Base-by-base conservation (phyloP, 2,113 vertebrate genomes). In the Nannobrachium achirus region DNA sequence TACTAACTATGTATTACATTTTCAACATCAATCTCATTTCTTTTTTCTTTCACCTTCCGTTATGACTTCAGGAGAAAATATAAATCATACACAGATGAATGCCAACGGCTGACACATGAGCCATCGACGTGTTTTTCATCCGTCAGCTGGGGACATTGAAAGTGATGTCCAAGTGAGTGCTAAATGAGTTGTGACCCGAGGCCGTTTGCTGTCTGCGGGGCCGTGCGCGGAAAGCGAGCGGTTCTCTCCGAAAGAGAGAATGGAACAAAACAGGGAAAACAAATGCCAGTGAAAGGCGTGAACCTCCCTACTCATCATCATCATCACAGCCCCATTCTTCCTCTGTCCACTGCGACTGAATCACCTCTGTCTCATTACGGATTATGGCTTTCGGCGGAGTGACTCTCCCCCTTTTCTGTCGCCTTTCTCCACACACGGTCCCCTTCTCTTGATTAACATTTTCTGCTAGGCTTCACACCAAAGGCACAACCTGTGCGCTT, bases 401-500 rank as follows among this genome's bases (percentile, higher is more conserved):
- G 79, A 89, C 87, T 91, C 86, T 80, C 82, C 74, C 70, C 62
- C 62, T 49, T 56, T 50, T 56, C 53, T 20, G 16, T 40, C 56
- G 40, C 52, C 42, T 50, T 45, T 63, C 66, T 11, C 25, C 63
- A 40, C 77, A 79, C 64, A 81, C 72, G 71, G 85, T 80, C 76
- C 89, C 85, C 4, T 4, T 83, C 81, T 89, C 79, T 87, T 92
- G 92, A 91, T 95, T 92, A 92, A 89, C 85, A 88, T 95, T 96
- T 95, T 93, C 89, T 89, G 92, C 90, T 93, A 92, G 79, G 75
- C 81, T 90, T 92, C 84, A 80, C 91, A 90, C 90, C 82, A 88
- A 93, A 93, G 90, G 92, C 89, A 56, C 88, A 93, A 94, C 94
- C 92, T 93, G 91, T 92, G 92, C 84, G 80, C 89, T 91, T 89